phyloP scores from a whole-genome alignment of 2,113 vertebrate species.

The Dipodomys ordii region DNA sequence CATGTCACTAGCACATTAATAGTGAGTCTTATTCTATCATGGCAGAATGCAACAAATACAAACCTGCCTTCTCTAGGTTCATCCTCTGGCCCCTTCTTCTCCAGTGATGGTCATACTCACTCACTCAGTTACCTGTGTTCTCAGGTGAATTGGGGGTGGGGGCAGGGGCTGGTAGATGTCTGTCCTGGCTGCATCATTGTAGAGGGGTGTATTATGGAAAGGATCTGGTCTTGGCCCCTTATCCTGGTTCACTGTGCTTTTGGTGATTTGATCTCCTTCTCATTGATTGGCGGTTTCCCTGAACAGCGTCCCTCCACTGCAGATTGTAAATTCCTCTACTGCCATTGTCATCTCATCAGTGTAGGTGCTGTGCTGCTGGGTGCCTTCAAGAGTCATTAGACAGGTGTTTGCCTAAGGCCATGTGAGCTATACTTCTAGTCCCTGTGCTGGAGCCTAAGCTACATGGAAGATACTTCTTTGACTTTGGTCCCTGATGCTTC shows the following conservation, averaged over 20 bases:
- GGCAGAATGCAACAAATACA: not conserved
- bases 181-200: not conserved
- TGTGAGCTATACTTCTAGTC: fast-evolving
- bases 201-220: not conserved
- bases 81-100: not conserved
- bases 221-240: not conserved
- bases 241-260: fast-evolving
- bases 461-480: not conserved
- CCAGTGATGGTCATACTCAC: fast-evolving
- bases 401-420: not conserved
- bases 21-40: not conserved
- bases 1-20: too few relatives aligned
- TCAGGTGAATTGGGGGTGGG: not conserved
- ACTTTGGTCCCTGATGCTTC: not conserved
- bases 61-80: not conserved
- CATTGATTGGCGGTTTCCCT: not conserved
- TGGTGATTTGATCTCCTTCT: not conserved
- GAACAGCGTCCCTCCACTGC: not conserved
- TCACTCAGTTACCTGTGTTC: too few relatives aligned
- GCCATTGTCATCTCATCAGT: fast-evolving
- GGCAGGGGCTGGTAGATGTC: not conserved
- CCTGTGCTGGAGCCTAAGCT: not conserved
- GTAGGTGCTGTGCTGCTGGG: too few relatives aligned
- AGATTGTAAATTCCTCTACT: not conserved
- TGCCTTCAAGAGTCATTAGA: not conserved